Percentiles rank a stretch among this genome's conserved stretches.
Conservation (phyloP, 2,888 invertebrate species). For the Drosophila vallismaia region DNA sequence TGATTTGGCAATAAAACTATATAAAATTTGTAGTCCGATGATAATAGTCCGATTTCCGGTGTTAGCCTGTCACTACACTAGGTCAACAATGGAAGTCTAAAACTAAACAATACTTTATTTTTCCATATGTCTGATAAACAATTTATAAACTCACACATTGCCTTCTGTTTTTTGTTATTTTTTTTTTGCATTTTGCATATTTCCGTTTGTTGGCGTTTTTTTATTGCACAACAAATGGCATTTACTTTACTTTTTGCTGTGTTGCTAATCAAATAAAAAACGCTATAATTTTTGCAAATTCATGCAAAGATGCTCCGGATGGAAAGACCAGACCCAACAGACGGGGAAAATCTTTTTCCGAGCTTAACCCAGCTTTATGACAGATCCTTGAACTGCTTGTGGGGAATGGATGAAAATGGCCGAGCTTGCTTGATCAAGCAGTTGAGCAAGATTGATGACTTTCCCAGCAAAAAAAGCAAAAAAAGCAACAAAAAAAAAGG, state of each 20-base stretch:
- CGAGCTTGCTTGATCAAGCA: background rate
- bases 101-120: conserved; percentile 2
- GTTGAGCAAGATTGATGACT: background rate
- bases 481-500: background rate
- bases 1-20: conserved; percentile 11
- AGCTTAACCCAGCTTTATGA: background rate
- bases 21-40: background rate
- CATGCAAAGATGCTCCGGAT: conserved; percentile 31
- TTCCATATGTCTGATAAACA: conserved; percentile 30
- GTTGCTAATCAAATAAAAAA: conserved; percentile 44
- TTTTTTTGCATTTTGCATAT: conserved; percentile 40
- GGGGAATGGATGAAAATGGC: background rate
- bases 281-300: conserved; percentile 40
- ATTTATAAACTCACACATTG: conserved; percentile 33
- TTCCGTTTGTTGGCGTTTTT: conserved; percentile 54
- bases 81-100: conserved; percentile 29
- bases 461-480: background rate
- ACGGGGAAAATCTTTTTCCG: background rate
- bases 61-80: conserved; percentile 19
- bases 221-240: conserved; percentile 43
- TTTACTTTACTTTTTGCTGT: conserved; percentile 14
- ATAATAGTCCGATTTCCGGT: too few relatives aligned
- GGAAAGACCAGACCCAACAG: conserved; percentile 17
- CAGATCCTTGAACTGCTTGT: background rate
- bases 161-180: conserved; percentile 21